Conservation (phyloP, 2,797 vertebrate species). For the Pseudomugil gertrudae region DNA sequence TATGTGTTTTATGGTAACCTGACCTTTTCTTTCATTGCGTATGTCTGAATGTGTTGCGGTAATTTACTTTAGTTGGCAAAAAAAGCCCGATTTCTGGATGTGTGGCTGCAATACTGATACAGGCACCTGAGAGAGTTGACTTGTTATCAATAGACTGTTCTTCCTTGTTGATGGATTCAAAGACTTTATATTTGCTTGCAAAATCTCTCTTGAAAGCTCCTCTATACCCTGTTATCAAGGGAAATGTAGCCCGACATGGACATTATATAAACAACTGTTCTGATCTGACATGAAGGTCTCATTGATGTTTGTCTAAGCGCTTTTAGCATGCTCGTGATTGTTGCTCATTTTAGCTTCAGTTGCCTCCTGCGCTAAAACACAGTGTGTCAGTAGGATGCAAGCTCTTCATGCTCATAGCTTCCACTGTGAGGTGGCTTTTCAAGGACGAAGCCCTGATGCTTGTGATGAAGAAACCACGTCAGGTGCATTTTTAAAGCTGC, state of each 20-base stretch:
- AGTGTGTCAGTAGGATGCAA: neutral
- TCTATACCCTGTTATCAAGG: slow-evolving; percentile 36
- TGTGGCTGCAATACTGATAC: neutral
- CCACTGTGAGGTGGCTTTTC: slow-evolving; percentile 19
- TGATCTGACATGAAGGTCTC: slow-evolving; percentile 56
- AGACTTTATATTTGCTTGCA: slow-evolving; percentile 22
- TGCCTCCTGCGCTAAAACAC: neutral
- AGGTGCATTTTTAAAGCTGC: neutral
- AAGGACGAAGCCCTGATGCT: slow-evolving; percentile 37
- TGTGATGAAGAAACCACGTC: slow-evolving; percentile 27
- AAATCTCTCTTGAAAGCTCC: slow-evolving; percentile 20
- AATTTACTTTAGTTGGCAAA: neutral
- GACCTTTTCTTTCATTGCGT: slow-evolving; percentile 10
- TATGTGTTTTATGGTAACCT: slow-evolving; percentile 11
- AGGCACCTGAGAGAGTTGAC: neutral
- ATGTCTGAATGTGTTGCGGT: slow-evolving; percentile 10
- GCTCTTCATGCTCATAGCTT: neutral
- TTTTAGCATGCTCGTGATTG: slow-evolving; percentile 46
- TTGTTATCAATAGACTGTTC: too few relatives aligned
- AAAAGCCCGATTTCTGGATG: neutral
- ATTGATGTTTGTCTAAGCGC: slow-evolving; percentile 32
- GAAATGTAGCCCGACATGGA: slow-evolving; percentile 28
- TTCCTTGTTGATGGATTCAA: neutral
- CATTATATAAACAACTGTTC: slow-evolving; percentile 54
- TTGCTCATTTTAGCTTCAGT: slow-evolving; percentile 28